A percentile compares a stretch with the other conserved stretches of the same genome.
These are phyloP conservation scores for Oreohelix idahoensis DNA, from an alignment of 1,140 invertebrate genomes.

Conservation along the genomic window DNA sequence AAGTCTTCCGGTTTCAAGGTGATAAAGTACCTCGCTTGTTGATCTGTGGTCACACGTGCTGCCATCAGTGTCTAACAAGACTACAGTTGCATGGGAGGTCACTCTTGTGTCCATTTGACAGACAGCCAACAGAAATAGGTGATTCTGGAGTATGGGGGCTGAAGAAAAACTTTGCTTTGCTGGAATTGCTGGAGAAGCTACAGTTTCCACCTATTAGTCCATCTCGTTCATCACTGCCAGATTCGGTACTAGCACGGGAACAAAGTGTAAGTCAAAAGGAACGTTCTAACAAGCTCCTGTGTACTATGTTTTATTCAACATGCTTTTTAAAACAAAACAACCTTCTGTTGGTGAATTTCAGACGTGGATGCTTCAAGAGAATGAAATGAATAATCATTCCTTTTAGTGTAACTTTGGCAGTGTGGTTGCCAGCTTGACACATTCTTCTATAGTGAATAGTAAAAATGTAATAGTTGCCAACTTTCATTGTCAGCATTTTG, in stretches of 20 bases:
- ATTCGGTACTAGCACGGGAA: slow-evolving; percentile 64
- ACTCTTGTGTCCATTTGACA: slow-evolving; percentile 78
- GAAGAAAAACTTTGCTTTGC: slow-evolving; percentile 80
- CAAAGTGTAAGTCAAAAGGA: slow-evolving; percentile 18
- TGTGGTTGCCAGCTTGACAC: too few species aligned
- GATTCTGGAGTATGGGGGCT: slow-evolving; percentile 78
- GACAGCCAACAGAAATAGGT: slow-evolving; percentile 78
- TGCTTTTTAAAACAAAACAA: too few species aligned
- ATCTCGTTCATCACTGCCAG: slow-evolving; percentile 65
- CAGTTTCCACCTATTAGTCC: slow-evolving; percentile 67
- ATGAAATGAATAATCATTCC: too few species aligned
- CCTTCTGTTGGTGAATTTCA: too few species aligned
- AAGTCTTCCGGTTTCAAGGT: slow-evolving; percentile 78
- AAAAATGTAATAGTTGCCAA: too few species aligned
- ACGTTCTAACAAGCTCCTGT: background rate
- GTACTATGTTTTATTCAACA: too few species aligned
- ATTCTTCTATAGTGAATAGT: too few species aligned
- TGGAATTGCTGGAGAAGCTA: slow-evolving; percentile 78
- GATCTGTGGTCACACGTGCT: slow-evolving; percentile 79
- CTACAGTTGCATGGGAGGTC: slow-evolving; percentile 74
- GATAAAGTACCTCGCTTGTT: slow-evolving; percentile 78
- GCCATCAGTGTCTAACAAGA: slow-evolving; percentile 77
- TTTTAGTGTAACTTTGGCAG: too few species aligned
- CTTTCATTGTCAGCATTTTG: too few species aligned
- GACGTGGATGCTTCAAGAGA: too few species aligned